Percentiles rank a stretch among this genome's conserved stretches.
Conservation (phyloP, 2,113 vertebrate species). For the Muscicapa adusta region DNA sequence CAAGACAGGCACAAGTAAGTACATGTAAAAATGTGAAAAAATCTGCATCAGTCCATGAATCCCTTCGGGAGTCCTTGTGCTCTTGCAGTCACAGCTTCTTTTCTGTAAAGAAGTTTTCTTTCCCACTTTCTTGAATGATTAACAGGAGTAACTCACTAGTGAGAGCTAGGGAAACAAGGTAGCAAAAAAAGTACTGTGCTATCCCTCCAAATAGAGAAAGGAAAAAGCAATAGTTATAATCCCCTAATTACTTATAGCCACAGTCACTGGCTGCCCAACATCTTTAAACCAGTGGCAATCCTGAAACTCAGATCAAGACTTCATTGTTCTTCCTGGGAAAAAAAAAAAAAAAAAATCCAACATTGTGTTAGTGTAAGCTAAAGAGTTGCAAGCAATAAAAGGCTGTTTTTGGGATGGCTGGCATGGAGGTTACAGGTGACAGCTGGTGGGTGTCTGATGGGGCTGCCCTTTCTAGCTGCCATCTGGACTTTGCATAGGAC, state of each 20-base stretch:
- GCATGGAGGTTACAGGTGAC: slow-evolving; percentile 46
- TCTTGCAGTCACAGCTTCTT: not conserved
- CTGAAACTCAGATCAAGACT: not conserved
- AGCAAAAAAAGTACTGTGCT: not conserved
- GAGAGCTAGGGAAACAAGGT: not conserved
- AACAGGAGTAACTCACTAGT: not conserved
- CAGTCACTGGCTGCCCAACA: not conserved
- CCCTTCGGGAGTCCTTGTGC: not conserved
- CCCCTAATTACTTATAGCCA: not conserved
- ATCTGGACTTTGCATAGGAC: slow-evolving; percentile 57
- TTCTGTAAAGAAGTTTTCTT: not conserved
- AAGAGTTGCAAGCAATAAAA: slow-evolving; percentile 22
- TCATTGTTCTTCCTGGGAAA: not conserved
- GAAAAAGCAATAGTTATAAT: not conserved
- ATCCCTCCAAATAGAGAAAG: not conserved
- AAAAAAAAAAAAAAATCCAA: not conserved
- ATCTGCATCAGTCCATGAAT: not conserved
- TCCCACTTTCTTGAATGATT: not conserved
- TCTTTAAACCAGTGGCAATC: not conserved
- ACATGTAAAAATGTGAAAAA: not conserved
- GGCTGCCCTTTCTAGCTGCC: slow-evolving; percentile 57
- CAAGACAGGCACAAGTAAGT: not conserved
- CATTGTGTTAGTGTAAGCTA: not conserved
- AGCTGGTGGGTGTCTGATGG: slow-evolving; percentile 66
- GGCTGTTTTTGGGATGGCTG: slow-evolving; percentile 17